Evolutionary conservation across 2,888 invertebrate genomes (phyloP), one percentile per base, ranked within the genome.

Genomic region (Ferdinandea cuprea): DNA sequence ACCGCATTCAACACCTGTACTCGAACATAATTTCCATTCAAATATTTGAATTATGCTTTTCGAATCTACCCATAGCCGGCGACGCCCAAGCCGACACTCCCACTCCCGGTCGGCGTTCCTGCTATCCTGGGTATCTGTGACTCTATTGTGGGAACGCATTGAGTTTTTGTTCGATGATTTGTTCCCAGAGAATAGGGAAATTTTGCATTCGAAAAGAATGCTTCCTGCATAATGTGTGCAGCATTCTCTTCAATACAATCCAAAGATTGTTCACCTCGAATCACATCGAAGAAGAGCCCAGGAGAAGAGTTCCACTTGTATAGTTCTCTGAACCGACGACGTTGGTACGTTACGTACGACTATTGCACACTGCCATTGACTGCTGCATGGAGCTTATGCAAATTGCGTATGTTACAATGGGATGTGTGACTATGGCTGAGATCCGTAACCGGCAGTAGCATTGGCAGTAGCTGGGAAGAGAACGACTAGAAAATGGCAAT

Each of bases 231-330:
- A 13, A 13, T 69, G 50, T 42, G 28, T 69, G 37, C 44, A n/a
- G 5, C 6, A 13, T 13, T 6, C 58, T 77, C 40, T 56, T 54
- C 46, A 42, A 52, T 66, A 69, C 80, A 74, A 80, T 81, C 40
- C 69, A 81, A 58, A 77, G 81, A 81, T 77, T 81, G 77, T 81
- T 81, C 81, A 81, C 77, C 81, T 77, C 46, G 37, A 25, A 25
- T 25, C 37, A 21, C 32, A 66, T 63, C 44, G 35, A 30, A 15
- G 25, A 3, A n/a, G n/a, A n/a, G n/a, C n/a, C n/a, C 28, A 46
- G 19, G 54, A 46, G 69, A 30, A 48, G 44, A 40, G 63, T 59
- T 35, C 52, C 71, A 77, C 69, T 71, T 56, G 35, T 54, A n/a
- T n/a, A 54, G 71, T 63, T 63, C 63, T 9, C 3, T 59, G 72